A percentile compares a stretch with the other conserved stretches of the same genome.
phyloP scores from a whole-genome alignment of 1,140 invertebrate species.

The Drosophila kurseongensis region DNA sequence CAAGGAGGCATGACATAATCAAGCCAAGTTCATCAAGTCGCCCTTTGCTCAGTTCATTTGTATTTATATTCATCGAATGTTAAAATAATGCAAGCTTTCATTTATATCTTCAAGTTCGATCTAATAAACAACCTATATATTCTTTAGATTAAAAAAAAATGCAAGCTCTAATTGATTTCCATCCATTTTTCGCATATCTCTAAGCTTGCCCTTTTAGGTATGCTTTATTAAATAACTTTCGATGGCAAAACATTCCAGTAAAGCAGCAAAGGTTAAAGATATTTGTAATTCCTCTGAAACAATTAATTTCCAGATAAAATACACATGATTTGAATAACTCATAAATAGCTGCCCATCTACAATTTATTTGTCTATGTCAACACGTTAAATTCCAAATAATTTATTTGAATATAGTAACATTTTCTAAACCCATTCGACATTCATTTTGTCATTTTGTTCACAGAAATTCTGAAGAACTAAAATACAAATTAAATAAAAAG shows the following conservation, averaged over 20 bases:
- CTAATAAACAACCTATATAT: too few relatives aligned
- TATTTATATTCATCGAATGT: neutral
- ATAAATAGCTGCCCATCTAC: too few relatives aligned
- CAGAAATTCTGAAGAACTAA: too few relatives aligned
- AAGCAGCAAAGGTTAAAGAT: neutral
- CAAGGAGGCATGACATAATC: constrained; percentile 47
- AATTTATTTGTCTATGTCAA: too few relatives aligned
- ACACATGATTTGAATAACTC: too few relatives aligned
- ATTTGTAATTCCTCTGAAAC: neutral
- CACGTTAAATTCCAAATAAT: too few relatives aligned
- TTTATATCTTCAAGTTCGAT: neutral
- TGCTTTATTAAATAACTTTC: neutral
- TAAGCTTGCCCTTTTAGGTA: neutral
- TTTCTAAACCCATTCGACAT: too few relatives aligned
- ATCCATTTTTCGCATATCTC: neutral
- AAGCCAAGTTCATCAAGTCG: constrained; percentile 48
- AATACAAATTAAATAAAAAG: too few relatives aligned
- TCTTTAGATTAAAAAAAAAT: neutral
- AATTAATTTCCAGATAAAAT: neutral
- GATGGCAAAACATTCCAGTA: neutral
- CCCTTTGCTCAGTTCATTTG: constrained; percentile 5
- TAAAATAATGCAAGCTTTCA: neutral
- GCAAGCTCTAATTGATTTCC: neutral
- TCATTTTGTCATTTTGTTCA: too few relatives aligned
- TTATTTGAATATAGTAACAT: too few relatives aligned